Evolutionary conservation across 2,888 invertebrate species (phyloP), one percentile per base, ranked within the genome.

Genomic region (Sericinus montela): DNA sequence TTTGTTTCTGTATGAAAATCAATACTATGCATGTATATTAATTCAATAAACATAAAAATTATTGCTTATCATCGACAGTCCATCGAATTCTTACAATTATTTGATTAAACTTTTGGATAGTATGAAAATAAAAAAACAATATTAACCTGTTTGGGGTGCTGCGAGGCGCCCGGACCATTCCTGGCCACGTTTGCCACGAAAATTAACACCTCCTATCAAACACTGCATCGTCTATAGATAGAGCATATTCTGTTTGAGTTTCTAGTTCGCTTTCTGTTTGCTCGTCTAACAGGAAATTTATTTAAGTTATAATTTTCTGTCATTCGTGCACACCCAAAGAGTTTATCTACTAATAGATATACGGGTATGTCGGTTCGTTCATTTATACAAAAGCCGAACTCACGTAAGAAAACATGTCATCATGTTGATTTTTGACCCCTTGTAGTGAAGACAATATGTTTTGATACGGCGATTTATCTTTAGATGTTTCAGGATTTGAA

Each of bases 231-330:
- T 69, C 73, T 77, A 80, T 79, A 78, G 77, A 80, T 75, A 77
- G 69, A 72, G 72, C 71, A 67, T 67, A 72, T 58, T 75, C 62
- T 82, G 82, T 87, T 82, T 84, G 60, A 69, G 53, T 67, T 74
- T 72, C 78, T 64, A 70, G 75, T 81, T 83, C 75, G 71, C 71
- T 65, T 71, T 75, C 72, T 87, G 87, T 88, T 86, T 85, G 72
- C 79, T 67, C 52, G 60, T 56, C 71, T 74, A 80, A 84, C 87
- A 84, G 87, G 87, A 88, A 85, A 88, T 87, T 86, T 85, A 86
- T 86, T 86, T 80, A 71, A 80, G 79, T 79, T 80, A 81, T 84
- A 85, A 84, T 84, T 82, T 86, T 82, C 76, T 87, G 84, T 82
- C 82, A 86, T 85, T 81, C 67, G 65, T 59, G 67, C 72, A 65